Conservation (phyloP, 1,140 invertebrate species). For the Euborellia annulipes region DNA sequence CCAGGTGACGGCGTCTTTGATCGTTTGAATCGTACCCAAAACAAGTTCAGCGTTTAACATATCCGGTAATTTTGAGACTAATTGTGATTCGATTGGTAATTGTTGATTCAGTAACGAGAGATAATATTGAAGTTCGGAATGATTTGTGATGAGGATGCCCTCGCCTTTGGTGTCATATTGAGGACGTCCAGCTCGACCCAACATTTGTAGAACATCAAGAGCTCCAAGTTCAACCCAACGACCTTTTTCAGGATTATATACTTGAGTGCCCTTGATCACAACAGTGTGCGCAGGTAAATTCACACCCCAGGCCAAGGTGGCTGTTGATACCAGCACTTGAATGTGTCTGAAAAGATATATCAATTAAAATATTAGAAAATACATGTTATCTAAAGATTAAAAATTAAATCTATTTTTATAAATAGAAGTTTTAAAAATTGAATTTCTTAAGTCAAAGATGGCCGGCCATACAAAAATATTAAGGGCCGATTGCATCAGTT, state of each 20-base stretch:
- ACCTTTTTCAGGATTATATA: slow-evolving; percentile 97
- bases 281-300: slow-evolving; percentile 98
- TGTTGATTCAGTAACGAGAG: slow-evolving; percentile 96
- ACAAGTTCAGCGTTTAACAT: slow-evolving; percentile 98
- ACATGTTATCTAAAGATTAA: too few relatives aligned
- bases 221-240: slow-evolving; percentile 95
- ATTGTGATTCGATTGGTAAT: slow-evolving; percentile 73
- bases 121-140: slow-evolving; percentile 97
- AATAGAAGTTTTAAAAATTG: too few relatives aligned
- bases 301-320: slow-evolving; percentile 98
- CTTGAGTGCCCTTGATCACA: slow-evolving; percentile 98
- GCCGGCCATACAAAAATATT: too few relatives aligned
- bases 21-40: slow-evolving; percentile 86
- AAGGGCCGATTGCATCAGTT: too few relatives aligned
- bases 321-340: slow-evolving; percentile 88
- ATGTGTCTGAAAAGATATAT: slow-evolving; percentile 8
- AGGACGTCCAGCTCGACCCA: slow-evolving; percentile 91
- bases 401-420: too few relatives aligned
- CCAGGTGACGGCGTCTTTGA: slow-evolving; percentile 91
- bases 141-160: slow-evolving; percentile 97
- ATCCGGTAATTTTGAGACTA: slow-evolving; percentile 76
- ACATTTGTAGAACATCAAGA: slow-evolving; percentile 88
- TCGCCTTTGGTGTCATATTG: slow-evolving; percentile 98
- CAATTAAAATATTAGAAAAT: slow-evolving; percentile 92
- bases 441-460: too few relatives aligned